These are phyloP conservation scores for Thalpophila matura DNA, from an alignment of 2,888 invertebrate species.

Conservation along the genomic window DNA sequence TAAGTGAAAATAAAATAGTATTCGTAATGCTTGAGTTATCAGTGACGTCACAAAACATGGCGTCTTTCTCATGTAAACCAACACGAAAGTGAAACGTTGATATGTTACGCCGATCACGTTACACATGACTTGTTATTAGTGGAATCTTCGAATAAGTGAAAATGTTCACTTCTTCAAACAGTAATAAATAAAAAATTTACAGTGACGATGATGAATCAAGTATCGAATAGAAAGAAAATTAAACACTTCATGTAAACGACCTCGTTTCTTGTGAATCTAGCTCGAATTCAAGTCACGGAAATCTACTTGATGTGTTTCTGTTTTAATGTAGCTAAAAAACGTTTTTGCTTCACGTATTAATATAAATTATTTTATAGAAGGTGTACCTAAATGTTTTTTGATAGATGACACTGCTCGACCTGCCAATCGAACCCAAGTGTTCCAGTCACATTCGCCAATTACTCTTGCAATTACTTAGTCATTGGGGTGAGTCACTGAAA, in stretches of 20 bases:
- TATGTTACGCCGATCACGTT: slow-evolving; percentile 41
- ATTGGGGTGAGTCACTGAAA: too few relatives aligned
- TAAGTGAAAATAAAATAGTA: slow-evolving; percentile 8
- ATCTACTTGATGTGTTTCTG: background rate
- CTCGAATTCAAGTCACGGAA: background rate
- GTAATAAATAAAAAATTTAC: slow-evolving; percentile 9
- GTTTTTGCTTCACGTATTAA: too few relatives aligned
- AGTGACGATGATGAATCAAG: slow-evolving; percentile 17
- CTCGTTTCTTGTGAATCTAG: background rate
- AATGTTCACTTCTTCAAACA: slow-evolving; percentile 10
- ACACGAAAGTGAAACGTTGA: slow-evolving; percentile 54
- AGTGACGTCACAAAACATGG: slow-evolving; percentile 43
- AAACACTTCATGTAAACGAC: background rate
- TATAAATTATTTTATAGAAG: too few relatives aligned
- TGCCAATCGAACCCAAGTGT: too few relatives aligned
- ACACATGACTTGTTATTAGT: slow-evolving; percentile 45
- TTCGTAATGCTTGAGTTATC: slow-evolving; percentile 37
- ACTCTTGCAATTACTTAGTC: too few relatives aligned
- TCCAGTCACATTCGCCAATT: too few relatives aligned
- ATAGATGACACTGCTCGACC: too few relatives aligned
- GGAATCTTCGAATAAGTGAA: slow-evolving; percentile 39
- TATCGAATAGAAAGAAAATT: slow-evolving; percentile 4
- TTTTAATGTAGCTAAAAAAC: too few relatives aligned
- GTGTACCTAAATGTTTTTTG: too few relatives aligned
- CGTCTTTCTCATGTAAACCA: slow-evolving; percentile 39